Evolutionary conservation across 2,113 vertebrate species (phyloP).

Genomic region (Colistium nudipinnis): DNA sequence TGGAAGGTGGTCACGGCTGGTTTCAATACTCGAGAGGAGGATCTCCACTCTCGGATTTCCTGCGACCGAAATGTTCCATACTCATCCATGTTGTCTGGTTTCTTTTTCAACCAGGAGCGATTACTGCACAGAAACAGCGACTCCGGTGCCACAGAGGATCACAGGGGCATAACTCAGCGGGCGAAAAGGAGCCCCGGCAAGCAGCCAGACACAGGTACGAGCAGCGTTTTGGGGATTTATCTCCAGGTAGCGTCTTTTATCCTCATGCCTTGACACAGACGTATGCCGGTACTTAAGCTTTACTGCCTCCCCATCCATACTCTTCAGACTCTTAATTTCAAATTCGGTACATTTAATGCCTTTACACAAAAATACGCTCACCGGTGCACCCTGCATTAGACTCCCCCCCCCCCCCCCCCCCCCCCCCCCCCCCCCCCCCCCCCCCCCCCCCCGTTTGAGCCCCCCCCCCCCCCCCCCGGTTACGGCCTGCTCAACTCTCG

Average conservation of each 20-base stretch:
- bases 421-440: too few relatives aligned
- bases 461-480: too few relatives aligned
- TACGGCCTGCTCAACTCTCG: slow-evolving; percentile 7
- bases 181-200: slow-evolving; percentile 76
- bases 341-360: background rate
- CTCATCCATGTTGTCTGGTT: background rate
- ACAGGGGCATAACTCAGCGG: slow-evolving; percentile 71
- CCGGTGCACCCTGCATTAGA: slow-evolving; percentile 48
- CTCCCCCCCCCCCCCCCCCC: too few relatives aligned
- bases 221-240: background rate
- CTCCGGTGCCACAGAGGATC: slow-evolving; percentile 60
- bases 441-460: too few relatives aligned
- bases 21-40: slow-evolving; percentile 7
- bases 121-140: slow-evolving; percentile 58
- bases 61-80: background rate
- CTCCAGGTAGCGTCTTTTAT: slow-evolving; percentile 1
- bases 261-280: background rate
- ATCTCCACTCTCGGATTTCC: slow-evolving; percentile 3
- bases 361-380: background rate
- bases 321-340: slow-evolving; percentile 1
- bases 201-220: slow-evolving; percentile 71
- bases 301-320: background rate
- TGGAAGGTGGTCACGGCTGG: slow-evolving; percentile 19
- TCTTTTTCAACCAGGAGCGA: slow-evolving; percentile 63
- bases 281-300: background rate